phyloP scores from a whole-genome alignment of 2,888 invertebrate species.

The Onchidella celtica region DNA sequence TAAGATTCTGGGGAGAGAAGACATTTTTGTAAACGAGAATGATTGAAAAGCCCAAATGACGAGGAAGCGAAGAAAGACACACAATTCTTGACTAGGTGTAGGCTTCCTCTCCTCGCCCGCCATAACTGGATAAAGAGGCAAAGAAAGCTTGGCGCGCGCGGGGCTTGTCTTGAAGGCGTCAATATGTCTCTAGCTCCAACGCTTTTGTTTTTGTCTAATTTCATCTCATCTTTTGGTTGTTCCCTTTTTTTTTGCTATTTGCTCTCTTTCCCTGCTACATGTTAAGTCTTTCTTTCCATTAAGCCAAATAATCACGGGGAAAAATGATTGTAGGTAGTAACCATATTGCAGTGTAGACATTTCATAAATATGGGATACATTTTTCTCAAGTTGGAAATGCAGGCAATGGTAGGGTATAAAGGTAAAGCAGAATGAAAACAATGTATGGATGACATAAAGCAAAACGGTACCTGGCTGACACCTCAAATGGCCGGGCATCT shows the following conservation, averaged over 20 bases:
- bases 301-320: no score
- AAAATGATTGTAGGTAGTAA: no score
- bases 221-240: constrained; percentile 4
- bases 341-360: no score
- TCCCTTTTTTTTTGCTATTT: not conserved
- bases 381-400: no score
- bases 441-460: no score
- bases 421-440: no score
- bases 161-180: constrained; percentile 27
- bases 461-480: no score
- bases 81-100: not conserved
- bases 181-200: not conserved
- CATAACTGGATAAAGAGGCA: not conserved
- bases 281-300: not conserved
- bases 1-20: constrained; percentile 19
- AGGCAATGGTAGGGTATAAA: no score
- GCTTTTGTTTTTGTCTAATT: constrained; percentile 42
- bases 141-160: no score
- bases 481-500: no score
- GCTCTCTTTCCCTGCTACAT: not conserved
- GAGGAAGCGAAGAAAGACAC: constrained; percentile 28
- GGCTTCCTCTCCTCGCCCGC: not conserved
- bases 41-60: constrained; percentile 37
- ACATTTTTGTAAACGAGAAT: constrained; percentile 13
- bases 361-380: no score